phyloP scores from a whole-genome alignment of 2,888 invertebrate genomes.

The Actias luna region DNA sequence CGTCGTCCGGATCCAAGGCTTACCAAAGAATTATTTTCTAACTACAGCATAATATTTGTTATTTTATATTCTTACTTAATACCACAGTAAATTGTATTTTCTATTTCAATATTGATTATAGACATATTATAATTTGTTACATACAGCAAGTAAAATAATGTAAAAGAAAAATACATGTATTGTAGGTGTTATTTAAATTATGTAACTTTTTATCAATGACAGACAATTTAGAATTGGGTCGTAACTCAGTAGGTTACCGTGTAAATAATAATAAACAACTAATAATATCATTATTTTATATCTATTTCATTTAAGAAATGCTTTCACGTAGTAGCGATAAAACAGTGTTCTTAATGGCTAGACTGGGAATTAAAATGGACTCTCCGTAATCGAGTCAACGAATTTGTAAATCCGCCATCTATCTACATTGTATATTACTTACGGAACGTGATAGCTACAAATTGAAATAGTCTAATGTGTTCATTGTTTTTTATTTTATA shows the following conservation, averaged over 20 bases:
- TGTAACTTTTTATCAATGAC: too few species aligned
- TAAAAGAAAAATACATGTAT: too few species aligned
- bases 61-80: conserved; percentile 5
- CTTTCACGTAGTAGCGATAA: background rate
- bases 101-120: background rate
- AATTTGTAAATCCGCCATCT: conserved; percentile 2
- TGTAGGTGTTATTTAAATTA: too few species aligned
- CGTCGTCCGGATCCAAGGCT: conserved; percentile 48
- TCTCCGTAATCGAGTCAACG: background rate
- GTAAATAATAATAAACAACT: too few species aligned
- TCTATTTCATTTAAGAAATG: background rate
- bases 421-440: background rate
- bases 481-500: background rate
- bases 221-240: too few species aligned
- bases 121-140: too few species aligned
- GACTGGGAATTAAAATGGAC: background rate
- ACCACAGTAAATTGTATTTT: background rate
- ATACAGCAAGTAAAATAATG: too few species aligned
- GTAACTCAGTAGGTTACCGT: too few species aligned
- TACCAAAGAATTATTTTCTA: conserved; percentile 37
- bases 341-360: background rate
- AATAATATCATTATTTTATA: background rate
- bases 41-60: conserved; percentile 27
- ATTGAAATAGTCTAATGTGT: background rate
- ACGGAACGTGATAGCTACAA: background rate